Conservation (phyloP, 2,113 vertebrate species). For the Eleginops maclovinus region DNA sequence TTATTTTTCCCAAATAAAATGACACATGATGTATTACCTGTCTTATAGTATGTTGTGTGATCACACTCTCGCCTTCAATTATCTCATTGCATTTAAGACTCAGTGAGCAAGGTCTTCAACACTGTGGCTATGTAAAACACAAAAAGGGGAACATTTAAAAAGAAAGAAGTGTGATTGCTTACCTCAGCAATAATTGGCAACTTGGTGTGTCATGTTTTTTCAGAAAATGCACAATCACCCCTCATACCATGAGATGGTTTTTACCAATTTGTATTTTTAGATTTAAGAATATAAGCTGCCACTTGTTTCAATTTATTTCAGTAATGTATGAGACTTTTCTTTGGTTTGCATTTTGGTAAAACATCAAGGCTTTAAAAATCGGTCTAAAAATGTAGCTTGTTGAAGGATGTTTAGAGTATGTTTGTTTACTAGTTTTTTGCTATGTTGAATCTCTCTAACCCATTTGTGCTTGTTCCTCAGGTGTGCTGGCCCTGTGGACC, state of each 20-base stretch:
- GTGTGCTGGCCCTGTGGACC: slow-evolving; percentile 95
- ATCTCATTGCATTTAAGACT: not conserved
- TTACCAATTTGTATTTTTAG: not conserved
- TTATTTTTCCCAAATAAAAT: too few relatives aligned
- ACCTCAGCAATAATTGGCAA: slow-evolving; percentile 33
- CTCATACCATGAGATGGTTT: not conserved
- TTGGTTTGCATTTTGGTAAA: too few relatives aligned
- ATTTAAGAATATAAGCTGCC: too few relatives aligned
- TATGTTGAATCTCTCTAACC: not conserved
- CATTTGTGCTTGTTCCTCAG: slow-evolving; percentile 72
- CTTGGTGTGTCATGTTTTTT: slow-evolving; percentile 43
- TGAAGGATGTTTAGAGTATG: too few relatives aligned
- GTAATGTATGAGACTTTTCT: not conserved
- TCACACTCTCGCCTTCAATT: not conserved
- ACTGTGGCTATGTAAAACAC: not conserved
- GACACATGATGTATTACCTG: not conserved
- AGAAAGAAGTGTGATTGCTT: slow-evolving; percentile 45
- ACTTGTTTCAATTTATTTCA: not conserved
- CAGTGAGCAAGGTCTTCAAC: not conserved
- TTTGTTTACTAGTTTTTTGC: too few relatives aligned
- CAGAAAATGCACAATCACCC: slow-evolving; percentile 4
- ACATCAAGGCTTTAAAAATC: not conserved
- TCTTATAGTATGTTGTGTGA: too few relatives aligned
- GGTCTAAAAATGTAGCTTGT: not conserved
- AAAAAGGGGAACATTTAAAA: slow-evolving; percentile 21